Base-by-base conservation (phyloP, 1,140 invertebrate genomes). In the Saxidomus purpurata region DNA sequence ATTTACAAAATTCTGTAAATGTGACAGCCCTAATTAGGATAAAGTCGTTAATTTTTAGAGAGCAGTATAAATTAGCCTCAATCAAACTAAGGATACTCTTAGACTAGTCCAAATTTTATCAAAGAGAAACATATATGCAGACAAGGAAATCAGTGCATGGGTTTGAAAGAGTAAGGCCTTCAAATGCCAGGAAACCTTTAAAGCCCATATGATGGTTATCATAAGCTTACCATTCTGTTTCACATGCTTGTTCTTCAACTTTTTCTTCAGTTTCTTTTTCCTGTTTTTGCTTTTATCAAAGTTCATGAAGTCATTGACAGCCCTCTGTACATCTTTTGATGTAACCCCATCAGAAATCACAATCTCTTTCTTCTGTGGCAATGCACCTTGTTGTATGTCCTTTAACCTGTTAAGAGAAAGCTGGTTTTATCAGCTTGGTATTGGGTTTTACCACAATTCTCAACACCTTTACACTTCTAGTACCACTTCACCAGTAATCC, bases 251-350 rank as follows among this genome's bases (percentile, higher is more conserved):
- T 71, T 71, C 36, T 71, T 71, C 15, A 8, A 8, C 31, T 74
- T 74, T 8, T 79, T 89, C 36, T 80, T 85, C 19, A 49, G 61
- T 22, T 85, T 90, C 55, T 85, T 85, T 25, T 67, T 90, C 38
- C 47, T 55, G 11, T 90, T 61, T 11, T 67, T 31, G 15, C 31
- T 69, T 36, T 11, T 69, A 15, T 90, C 89, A 6, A 81, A 47
- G 55, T 47, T 28, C 8, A 84, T 36, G 25, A 90, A 69, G 15
- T 11, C 40, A 28, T 52, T 63, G 8, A 90, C 76, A 52, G 89
- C 89, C n/a, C 63, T 22, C 15, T 47, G n/a, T 9, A 90, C 19
- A 8, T 90, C 89, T 28, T 36, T 40, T 4, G 28, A 4, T 34
- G 89, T 49, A 40, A 85, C 63, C 17, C 76, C 81, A 22, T 31